phyloP scores from a whole-genome alignment of 2,888 invertebrate genomes.

The Polydrusus pterygomalis region DNA sequence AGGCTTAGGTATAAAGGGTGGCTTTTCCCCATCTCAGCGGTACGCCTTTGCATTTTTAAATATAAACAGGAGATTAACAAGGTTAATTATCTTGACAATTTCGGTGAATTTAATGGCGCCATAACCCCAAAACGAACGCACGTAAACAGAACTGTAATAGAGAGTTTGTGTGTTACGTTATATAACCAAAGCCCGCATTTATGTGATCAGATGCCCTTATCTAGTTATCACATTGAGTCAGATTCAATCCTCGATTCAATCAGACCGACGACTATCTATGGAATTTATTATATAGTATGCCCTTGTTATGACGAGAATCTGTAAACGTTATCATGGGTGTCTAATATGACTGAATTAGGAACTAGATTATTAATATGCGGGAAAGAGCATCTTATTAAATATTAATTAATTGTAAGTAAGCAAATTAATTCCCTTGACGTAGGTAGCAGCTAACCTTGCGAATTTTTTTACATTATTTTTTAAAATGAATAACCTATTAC shows the following conservation, averaged over 20 bases:
- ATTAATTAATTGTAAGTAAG: slow-evolving; percentile 15
- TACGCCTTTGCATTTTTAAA: neutral
- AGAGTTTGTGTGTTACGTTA: neutral
- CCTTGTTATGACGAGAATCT: neutral
- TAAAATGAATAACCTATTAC: too few relatives aligned
- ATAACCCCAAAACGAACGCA: neutral
- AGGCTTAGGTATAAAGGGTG: too few relatives aligned
- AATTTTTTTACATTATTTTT: neutral
- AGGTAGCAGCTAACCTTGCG: neutral
- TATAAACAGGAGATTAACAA: slow-evolving; percentile 24
- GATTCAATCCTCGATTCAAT: too few relatives aligned
- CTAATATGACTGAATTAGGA: neutral
- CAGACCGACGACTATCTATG: too few relatives aligned
- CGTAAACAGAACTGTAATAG: neutral
- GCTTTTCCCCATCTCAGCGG: neutral
- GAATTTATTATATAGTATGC: too few relatives aligned
- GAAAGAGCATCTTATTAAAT: slow-evolving; percentile 12
- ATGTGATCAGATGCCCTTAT: too few relatives aligned
- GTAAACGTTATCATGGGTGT: too few relatives aligned
- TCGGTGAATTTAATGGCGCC: slow-evolving; percentile 13
- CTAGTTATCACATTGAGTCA: too few relatives aligned
- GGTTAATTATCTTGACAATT: slow-evolving; percentile 29
- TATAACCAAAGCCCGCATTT: neutral
- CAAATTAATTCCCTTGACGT: slow-evolving; percentile 11
- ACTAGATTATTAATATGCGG: slow-evolving; percentile 3